Percentiles rank a stretch among this genome's conserved stretches.
phyloP scores from a whole-genome alignment of 2,797 vertebrate genomes.

The Acipenser ruthenus region DNA sequence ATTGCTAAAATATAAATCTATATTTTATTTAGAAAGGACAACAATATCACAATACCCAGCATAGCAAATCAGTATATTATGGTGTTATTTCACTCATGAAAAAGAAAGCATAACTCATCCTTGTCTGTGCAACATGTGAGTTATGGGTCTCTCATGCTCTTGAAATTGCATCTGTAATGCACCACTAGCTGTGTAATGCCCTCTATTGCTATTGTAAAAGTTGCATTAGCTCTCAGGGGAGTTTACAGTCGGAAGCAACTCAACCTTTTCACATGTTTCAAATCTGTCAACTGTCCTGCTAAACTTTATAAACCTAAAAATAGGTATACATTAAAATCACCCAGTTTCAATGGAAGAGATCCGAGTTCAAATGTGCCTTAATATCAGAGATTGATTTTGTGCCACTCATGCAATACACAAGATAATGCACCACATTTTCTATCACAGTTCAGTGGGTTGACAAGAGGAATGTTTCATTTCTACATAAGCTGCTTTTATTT shows the following conservation, averaged over 20 bases:
- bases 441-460: too few species aligned
- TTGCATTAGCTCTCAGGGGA: not conserved
- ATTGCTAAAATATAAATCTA: not conserved
- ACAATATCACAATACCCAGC: not conserved
- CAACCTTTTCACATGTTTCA: not conserved
- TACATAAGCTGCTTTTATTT: too few species aligned
- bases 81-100: not conserved
- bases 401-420: too few species aligned
- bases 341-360: not conserved
- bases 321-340: not conserved
- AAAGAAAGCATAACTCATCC: conserved; percentile 3
- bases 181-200: conserved; percentile 2
- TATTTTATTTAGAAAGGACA: not conserved
- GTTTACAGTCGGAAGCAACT: not conserved
- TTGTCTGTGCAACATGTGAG: not conserved
- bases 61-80: not conserved
- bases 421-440: too few species aligned
- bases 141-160: conserved; percentile 1
- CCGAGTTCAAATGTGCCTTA: not conserved
- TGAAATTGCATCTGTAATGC: conserved; percentile 2
- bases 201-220: conserved; percentile 1
- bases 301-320: not conserved
- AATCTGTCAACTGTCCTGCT: not conserved
- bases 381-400: not conserved
- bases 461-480: too few species aligned